Percentiles rank a stretch among this genome's conserved stretches.
Evolutionary conservation across 2,797 vertebrate species (phyloP).

Genomic region (Benthosema pterotum): DNA sequence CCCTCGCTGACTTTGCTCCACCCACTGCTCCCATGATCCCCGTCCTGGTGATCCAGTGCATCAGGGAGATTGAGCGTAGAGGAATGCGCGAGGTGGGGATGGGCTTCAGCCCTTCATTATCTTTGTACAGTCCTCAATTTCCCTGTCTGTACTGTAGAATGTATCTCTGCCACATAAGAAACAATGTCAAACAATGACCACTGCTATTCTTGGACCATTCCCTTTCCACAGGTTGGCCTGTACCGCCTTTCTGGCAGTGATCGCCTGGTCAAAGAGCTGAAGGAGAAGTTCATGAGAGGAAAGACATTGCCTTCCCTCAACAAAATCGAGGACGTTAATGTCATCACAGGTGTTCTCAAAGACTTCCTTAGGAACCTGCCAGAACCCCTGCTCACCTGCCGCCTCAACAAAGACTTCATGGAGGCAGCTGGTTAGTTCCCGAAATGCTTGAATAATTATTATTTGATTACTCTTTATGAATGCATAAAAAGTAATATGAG

Average conservation of each 20-base stretch:
- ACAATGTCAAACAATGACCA: constrained; percentile 13
- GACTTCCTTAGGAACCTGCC: constrained; percentile 92
- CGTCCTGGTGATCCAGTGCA: constrained; percentile 87
- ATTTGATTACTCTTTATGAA: background rate
- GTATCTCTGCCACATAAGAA: constrained; percentile 18
- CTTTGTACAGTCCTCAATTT: constrained; percentile 16
- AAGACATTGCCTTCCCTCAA: constrained; percentile 86
- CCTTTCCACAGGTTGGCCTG: constrained; percentile 81
- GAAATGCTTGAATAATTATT: background rate
- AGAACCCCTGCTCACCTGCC: constrained; percentile 91
- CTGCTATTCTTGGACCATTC: constrained; percentile 8
- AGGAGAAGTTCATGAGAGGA: constrained; percentile 87
- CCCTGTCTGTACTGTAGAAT: constrained; percentile 2
- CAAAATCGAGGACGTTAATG: constrained; percentile 92
- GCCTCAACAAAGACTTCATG: constrained; percentile 89
- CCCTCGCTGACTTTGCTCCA: constrained; percentile 88
- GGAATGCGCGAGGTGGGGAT: constrained; percentile 88
- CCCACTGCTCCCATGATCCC: constrained; percentile 88
- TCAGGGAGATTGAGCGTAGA: constrained; percentile 92
- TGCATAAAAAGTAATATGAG: too few species aligned
- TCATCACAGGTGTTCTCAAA: constrained; percentile 90
- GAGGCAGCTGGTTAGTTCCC: constrained; percentile 85
- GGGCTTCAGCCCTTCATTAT: constrained; percentile 11
- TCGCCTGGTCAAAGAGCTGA: constrained; percentile 88
- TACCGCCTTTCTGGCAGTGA: constrained; percentile 91